Conservation (phyloP, 2,888 invertebrate genomes). For the Druceiella hillmani region DNA sequence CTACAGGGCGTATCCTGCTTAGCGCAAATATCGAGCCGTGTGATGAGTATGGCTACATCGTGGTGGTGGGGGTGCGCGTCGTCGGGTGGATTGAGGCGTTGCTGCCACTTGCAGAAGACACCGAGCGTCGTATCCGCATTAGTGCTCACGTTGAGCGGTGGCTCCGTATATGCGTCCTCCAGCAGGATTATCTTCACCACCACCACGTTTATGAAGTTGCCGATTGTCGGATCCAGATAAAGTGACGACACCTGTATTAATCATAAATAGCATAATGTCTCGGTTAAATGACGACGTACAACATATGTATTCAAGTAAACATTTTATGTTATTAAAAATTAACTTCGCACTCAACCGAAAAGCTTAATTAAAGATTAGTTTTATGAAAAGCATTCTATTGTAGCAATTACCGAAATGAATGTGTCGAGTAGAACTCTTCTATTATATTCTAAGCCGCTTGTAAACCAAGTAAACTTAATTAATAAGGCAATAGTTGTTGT, state of each 20-base stretch:
- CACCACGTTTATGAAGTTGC: constrained; percentile 86
- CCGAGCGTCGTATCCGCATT: constrained; percentile 79
- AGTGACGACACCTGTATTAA: constrained; percentile 65
- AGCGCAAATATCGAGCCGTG: constrained; percentile 70
- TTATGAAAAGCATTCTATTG: too few relatives aligned
- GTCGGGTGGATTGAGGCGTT: constrained; percentile 64
- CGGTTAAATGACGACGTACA: too few relatives aligned
- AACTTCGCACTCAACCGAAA: too few relatives aligned
- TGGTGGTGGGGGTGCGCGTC: constrained; percentile 84
- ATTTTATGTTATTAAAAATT: too few relatives aligned
- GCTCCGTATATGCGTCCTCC: constrained; percentile 50
- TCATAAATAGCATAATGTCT: too few relatives aligned
- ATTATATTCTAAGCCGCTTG: too few relatives aligned
- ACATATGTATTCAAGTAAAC: too few relatives aligned
- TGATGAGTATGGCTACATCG: constrained; percentile 83
- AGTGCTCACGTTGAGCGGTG: constrained; percentile 66
- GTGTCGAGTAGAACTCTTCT: too few relatives aligned
- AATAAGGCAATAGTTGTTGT: too few relatives aligned
- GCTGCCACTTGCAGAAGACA: constrained; percentile 85
- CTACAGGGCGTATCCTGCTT: constrained; percentile 51
- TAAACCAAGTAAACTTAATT: too few relatives aligned
- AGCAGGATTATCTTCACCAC: constrained; percentile 78
- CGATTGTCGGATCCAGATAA: constrained; percentile 85
- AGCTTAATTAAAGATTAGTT: too few relatives aligned
- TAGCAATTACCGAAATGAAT: too few relatives aligned